phyloP scores from a whole-genome alignment of 2,113 vertebrate genomes.

The Ailuropoda melanoleuca region DNA sequence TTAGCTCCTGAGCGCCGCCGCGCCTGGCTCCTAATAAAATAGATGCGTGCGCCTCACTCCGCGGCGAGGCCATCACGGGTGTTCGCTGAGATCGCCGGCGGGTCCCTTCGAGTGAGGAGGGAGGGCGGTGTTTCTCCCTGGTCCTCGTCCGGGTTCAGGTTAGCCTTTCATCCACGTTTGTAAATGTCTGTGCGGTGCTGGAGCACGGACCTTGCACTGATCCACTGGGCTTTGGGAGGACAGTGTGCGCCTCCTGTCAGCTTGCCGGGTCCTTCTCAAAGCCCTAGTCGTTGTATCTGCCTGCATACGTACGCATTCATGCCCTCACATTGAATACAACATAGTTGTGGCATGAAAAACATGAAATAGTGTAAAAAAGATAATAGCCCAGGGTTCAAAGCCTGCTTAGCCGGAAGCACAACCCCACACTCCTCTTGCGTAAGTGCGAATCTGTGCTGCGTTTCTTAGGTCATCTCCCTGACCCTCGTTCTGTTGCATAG shows the following conservation, averaged over 20 bases:
- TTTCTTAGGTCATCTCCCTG: not conserved
- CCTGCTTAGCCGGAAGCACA: not conserved
- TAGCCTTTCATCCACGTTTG: too few relatives aligned
- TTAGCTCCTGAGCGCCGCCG: not conserved
- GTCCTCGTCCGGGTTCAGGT: too few relatives aligned
- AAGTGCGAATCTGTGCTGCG: not conserved
- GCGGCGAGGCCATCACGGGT: not conserved
- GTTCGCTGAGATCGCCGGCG: not conserved
- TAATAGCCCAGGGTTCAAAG: too few relatives aligned
- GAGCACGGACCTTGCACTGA: not conserved
- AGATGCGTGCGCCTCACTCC: not conserved
- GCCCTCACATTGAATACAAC: accelerated
- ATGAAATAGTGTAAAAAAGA: too few relatives aligned
- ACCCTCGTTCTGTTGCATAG: not conserved
- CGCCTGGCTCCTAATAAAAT: accelerated
- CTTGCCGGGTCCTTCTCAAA: not conserved
- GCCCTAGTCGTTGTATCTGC: not conserved
- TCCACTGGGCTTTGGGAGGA: not conserved
- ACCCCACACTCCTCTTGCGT: not conserved
- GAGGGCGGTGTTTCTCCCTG: not conserved
- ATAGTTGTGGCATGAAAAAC: too few relatives aligned
- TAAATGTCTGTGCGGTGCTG: not conserved
- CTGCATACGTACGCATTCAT: not conserved
- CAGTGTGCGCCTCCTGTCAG: not conserved
- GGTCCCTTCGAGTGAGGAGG: not conserved